Evolutionary conservation across 1,140 invertebrate genomes (phyloP).

Genomic region (Amyelois transitella): DNA sequence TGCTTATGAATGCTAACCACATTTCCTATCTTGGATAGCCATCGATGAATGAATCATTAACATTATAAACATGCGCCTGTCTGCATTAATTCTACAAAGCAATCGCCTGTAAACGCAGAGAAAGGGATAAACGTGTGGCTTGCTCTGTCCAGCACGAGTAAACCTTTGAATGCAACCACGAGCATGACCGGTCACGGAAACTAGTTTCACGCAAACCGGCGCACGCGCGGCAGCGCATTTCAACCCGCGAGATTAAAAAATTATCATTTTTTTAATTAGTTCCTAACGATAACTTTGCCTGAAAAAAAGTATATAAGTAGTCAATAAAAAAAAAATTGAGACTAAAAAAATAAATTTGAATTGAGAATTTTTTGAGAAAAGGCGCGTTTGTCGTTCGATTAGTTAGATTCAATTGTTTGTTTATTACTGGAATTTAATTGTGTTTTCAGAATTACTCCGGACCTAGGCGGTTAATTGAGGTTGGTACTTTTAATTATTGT

Average conservation of each 20-base stretch:
- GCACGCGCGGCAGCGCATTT: constrained; percentile 6
- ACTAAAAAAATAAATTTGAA: neutral
- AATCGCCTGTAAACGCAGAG: neutral
- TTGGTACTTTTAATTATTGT: constrained; percentile 8
- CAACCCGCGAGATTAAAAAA: neutral
- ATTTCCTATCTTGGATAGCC: neutral
- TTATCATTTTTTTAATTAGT: neutral
- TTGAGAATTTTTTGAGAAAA: neutral
- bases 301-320: neutral
- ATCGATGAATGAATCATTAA: constrained; percentile 16
- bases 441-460: neutral
- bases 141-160: constrained; percentile 14
- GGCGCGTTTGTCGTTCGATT: neutral
- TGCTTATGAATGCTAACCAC: neutral
- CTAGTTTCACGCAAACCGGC: constrained; percentile 22
- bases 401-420: neutral
- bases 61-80: constrained; percentile 6
- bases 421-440: neutral
- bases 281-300: neutral
- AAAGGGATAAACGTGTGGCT: constrained; percentile 1
- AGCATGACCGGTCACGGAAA: constrained; percentile 14
- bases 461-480: neutral
- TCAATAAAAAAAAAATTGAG: neutral
- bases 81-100: neutral
- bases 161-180: constrained; percentile 16